Base-by-base conservation (phyloP, 2,888 invertebrate genomes). In the Aphidoletes aphidimyza region DNA sequence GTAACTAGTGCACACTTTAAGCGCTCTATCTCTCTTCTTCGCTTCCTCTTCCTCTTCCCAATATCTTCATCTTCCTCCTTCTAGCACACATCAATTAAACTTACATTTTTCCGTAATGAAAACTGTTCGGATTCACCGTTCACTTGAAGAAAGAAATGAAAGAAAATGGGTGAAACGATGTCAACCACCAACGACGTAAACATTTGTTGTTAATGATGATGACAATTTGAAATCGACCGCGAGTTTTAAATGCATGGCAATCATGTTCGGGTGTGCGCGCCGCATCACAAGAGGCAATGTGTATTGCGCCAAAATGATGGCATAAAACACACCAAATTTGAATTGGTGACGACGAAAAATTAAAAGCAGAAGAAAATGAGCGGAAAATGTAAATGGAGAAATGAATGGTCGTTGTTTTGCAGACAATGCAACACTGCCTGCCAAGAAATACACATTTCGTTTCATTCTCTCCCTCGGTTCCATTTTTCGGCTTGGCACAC, bases 141-240 rank as follows among this genome's bases (percentile, higher is more conserved):
- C 47, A 14, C 6, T 54, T 22, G 8, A 54, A 54, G 54, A 54
- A n/a, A 5, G 54, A 54, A 54, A 54, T 11, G 22, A 26, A 54
- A 11, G 17, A 47, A 54, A 54, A 26, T 2, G 2, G n/a, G 54
- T 47, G 22, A n/a, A n/a, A n/a, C 54, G 11, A 54, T 54, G 22
- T 54, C 54, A 54, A 54, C 54, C 54, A 26, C 54, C 54, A 54
- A 54, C 54, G 54, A 54, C n/a, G 54, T 54, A 54, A 54, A 54
- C 54, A 54, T 54, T 54, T 54, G 54, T 54, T 54, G 54, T 54
- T 54, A 54, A 54, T 54, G 54, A 54, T 54, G 54, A 54, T 54
- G 54, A 54, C 54, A 54, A 54, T 54, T 54, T 54, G 22, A 54
- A 54, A 54, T 54, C 54, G 54, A 54, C 54, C 54, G 54, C 54